phyloP scores from a whole-genome alignment of 2,797 vertebrate genomes.

The Sphenopsis melanotis region DNA sequence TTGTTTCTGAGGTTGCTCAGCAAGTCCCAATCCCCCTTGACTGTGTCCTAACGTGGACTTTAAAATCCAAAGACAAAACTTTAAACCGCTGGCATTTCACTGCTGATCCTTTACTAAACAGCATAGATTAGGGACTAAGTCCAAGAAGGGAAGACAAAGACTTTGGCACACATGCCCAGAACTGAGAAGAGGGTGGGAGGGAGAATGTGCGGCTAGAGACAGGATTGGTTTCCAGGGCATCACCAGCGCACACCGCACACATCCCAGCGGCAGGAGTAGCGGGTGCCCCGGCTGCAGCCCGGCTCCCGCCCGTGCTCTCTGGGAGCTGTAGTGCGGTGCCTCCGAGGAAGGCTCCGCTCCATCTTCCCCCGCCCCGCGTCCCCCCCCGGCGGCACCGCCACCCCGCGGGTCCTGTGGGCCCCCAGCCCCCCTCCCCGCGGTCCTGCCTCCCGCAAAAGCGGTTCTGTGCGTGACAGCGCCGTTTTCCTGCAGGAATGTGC shows the following conservation, averaged over 20 bases:
- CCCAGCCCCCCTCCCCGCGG: not conserved
- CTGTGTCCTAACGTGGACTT: not conserved
- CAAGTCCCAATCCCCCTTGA: not conserved
- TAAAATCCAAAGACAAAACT: not conserved
- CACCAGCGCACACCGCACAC: not conserved
- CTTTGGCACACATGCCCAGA: not conserved
- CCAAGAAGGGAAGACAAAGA: constrained; percentile 21
- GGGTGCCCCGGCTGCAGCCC: not conserved
- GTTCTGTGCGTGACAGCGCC: not conserved
- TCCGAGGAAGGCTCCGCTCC: not conserved
- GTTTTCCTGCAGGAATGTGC: not conserved
- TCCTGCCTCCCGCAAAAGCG: not conserved
- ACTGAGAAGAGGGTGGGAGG: not conserved
- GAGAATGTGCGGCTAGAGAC: not conserved
- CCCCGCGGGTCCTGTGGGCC: not conserved
- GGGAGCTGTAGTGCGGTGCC: not conserved
- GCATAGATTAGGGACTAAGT: not conserved
- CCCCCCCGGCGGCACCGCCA: not conserved
- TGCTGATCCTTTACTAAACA: not conserved
- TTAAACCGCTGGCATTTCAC: not conserved
- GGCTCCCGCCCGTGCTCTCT: not conserved
- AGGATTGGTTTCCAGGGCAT: not conserved
- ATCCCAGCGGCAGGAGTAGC: not conserved
- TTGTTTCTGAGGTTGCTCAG: not conserved
- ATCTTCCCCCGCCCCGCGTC: not conserved